Evolutionary conservation across 1,140 invertebrate genomes (phyloP), one percentile per base, ranked within the genome.

Genomic region (Calliopsis andreniformis): DNA sequence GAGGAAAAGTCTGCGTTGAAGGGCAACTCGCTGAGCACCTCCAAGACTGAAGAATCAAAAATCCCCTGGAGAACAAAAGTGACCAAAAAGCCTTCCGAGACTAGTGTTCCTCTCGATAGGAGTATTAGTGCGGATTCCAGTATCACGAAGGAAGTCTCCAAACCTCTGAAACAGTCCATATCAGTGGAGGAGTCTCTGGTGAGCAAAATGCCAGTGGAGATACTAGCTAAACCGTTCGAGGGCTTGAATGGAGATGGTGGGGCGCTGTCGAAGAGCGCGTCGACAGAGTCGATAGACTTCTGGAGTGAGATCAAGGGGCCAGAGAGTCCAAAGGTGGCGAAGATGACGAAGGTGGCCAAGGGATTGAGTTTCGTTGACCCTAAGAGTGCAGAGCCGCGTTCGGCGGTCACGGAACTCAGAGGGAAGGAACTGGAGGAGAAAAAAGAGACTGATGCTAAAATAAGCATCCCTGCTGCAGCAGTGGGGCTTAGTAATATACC

Each of bases 251-350:
- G 64, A n/a, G 32, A 64, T 2, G 25, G 14, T 16, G 28, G 14
- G 7, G 32, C n/a, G 1, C 23, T 81, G 30, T 81, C 63, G 2
- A 84, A 76, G 14, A 85, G 83, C 16, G 56, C 72, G 7, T 85
- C 83, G 2, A 68, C 68, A 0, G 83, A 85, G 28, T 85, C 83
- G 0, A 89, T 92, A 73, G 91, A 92, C 78, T 92, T 92, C 80
- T 92, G 91, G 91, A 91, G 85, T 77, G 90, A 91, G 83, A 92
- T 92, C 45, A 86, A 86, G 56, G 84, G 73, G 0, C 30, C 75
- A 42, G 55, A 58, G 12, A 79, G 67, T 18, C 76, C 70, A 0
- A 49, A 77, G 61, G 20, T 8, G 39, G 61, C 14, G 6, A 79
- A 42, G 20, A 43, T 8, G 30, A 59, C 14, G 3, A 18, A 25